A percentile compares a stretch with the other conserved stretches of the same genome.
phyloP scores from a whole-genome alignment of 2,113 vertebrate species.

The Leptobrachium ailaonicum region DNA sequence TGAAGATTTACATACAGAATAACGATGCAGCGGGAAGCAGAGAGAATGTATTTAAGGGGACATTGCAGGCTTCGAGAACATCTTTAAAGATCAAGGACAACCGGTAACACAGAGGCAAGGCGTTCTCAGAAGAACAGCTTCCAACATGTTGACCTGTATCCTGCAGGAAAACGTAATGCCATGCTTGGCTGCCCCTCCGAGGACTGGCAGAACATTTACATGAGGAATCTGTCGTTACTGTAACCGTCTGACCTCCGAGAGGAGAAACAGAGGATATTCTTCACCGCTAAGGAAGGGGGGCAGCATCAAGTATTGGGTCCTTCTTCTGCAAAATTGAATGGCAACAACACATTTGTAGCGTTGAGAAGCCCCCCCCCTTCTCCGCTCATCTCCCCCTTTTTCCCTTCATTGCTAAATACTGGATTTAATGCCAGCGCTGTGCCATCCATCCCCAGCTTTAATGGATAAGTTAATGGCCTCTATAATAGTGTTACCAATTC shows the following conservation, averaged over 20 bases:
- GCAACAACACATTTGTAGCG: not conserved
- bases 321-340: not conserved
- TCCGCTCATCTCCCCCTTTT: not conserved
- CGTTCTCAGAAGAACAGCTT: not conserved
- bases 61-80: no score
- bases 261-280: not conserved
- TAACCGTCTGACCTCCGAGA: not conserved
- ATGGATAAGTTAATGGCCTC: constrained; percentile 35
- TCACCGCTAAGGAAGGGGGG: not conserved
- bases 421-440: not conserved
- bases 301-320: not conserved
- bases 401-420: not conserved
- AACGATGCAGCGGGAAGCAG: no score
- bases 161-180: not conserved
- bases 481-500: constrained; percentile 30
- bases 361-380: not conserved
- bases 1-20: no score
- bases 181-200: not conserved
- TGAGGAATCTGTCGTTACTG: constrained; percentile 10
- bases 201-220: constrained; percentile 3
- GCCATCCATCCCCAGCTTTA: constrained; percentile 19
- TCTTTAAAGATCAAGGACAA: not conserved
- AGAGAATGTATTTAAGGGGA: no score
- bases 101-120: not conserved
- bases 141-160: not conserved